Conservation (phyloP, 2,113 vertebrate genomes). For the Oreochromis spilurus region DNA sequence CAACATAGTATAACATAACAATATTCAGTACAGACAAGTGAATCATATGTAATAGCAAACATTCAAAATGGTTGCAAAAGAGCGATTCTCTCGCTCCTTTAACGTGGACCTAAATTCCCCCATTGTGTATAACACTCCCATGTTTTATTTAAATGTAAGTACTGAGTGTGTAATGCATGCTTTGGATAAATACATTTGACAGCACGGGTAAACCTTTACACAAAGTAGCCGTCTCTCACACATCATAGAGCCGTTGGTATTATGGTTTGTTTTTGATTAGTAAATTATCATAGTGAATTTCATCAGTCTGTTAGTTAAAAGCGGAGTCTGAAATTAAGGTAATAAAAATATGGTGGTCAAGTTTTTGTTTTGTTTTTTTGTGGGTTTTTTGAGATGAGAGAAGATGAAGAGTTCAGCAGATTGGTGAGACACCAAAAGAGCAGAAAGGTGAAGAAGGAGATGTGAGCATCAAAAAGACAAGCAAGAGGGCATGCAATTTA, state of each 20-base stretch:
- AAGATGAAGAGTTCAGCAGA: not conserved
- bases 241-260: not conserved
- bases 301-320: not conserved
- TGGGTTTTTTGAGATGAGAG: not conserved
- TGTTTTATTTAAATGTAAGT: not conserved
- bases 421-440: not conserved
- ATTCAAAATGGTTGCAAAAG: not conserved
- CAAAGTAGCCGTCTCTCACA: not conserved
- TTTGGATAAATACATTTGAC: not conserved
- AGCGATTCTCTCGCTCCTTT: not conserved
- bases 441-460: not conserved
- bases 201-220: not conserved
- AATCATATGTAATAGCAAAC: not conserved
- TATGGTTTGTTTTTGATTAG: not conserved
- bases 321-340: not conserved
- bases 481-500: too few species aligned
- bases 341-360: not conserved
- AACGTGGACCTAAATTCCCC: not conserved
- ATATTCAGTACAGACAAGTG: not conserved
- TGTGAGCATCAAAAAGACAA: not conserved
- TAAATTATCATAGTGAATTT: not conserved
- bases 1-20: not conserved
- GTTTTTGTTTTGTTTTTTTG: not conserved
- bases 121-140: not conserved
- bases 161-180: not conserved